Evolutionary conservation across 2,797 vertebrate species (phyloP).

Genomic region (Pygocentrus nattereri): DNA sequence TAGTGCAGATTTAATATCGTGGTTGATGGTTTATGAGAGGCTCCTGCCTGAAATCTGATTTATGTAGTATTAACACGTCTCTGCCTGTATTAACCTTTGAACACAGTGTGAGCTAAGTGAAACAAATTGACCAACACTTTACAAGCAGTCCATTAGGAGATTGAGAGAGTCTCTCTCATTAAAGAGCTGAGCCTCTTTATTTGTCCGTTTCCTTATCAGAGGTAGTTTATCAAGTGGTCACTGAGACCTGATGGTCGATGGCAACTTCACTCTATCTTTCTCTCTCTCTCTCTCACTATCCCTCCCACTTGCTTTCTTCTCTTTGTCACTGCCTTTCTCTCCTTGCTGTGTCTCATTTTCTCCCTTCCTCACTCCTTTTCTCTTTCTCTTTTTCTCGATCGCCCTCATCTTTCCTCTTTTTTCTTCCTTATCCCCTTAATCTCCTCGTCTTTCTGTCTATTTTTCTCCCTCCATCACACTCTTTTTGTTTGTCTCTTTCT

Average conservation of each 20-base stretch:
- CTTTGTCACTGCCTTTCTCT: not conserved
- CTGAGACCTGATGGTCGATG: slow-evolving; percentile 45
- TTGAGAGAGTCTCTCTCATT: slow-evolving; percentile 49
- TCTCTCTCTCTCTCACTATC: not conserved
- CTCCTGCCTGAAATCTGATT: slow-evolving; percentile 22
- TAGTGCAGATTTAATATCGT: slow-evolving; percentile 14
- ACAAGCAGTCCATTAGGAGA: slow-evolving; percentile 49
- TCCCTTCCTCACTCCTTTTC: not conserved
- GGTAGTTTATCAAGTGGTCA: slow-evolving; percentile 51
- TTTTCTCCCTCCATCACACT: too few relatives aligned
- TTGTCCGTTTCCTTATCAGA: slow-evolving; percentile 58
- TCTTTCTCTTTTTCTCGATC: not conserved
- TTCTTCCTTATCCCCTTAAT: too few relatives aligned
- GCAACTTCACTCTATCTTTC: slow-evolving; percentile 1
- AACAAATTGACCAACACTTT: slow-evolving; percentile 48
- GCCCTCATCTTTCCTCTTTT: not conserved
- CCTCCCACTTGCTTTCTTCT: not conserved
- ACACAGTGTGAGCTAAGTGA: slow-evolving; percentile 34
- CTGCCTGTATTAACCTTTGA: slow-evolving; percentile 41
- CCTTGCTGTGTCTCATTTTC: not conserved
- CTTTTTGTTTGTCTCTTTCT: not conserved
- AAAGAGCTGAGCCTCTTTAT: slow-evolving; percentile 51
- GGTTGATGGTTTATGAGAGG: slow-evolving; percentile 16
- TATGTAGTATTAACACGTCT: slow-evolving; percentile 38
- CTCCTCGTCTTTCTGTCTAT: too few relatives aligned